phyloP scores from a whole-genome alignment of 2,888 invertebrate species.

The Gandaritis pyraliata region DNA sequence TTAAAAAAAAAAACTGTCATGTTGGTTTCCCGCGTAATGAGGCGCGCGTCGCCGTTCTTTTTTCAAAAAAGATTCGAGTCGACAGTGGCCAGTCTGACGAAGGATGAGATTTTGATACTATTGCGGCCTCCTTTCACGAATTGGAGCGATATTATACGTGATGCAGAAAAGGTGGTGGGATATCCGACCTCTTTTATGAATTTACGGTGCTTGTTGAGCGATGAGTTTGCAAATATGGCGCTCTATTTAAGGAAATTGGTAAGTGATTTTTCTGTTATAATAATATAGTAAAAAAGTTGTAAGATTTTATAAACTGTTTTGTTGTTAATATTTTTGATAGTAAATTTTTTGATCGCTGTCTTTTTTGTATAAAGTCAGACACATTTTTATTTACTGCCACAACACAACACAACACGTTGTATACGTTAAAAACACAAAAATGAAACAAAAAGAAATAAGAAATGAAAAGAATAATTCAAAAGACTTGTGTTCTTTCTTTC shows the following conservation, averaged over 20 bases:
- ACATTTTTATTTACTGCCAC: too few relatives aligned
- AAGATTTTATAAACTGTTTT: too few relatives aligned
- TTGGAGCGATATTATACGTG: conserved; percentile 77
- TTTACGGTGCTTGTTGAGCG: conserved; percentile 84
- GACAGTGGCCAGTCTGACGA: conserved; percentile 75
- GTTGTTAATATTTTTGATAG: too few relatives aligned
- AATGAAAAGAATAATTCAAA: too few relatives aligned
- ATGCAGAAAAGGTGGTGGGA: conserved; percentile 81
- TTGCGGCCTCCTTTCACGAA: conserved; percentile 75
- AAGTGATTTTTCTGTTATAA: too few relatives aligned
- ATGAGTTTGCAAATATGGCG: conserved; percentile 85
- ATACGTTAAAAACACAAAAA: too few relatives aligned
- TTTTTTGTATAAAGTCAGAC: too few relatives aligned
- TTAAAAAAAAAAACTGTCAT: conserved; percentile 46
- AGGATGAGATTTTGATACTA: conserved; percentile 75
- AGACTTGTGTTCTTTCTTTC: too few relatives aligned
- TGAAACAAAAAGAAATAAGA: too few relatives aligned
- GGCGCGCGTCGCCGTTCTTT: conserved; percentile 68
- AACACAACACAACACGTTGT: too few relatives aligned
- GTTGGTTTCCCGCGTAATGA: conserved; percentile 73
- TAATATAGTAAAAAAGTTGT: too few relatives aligned
- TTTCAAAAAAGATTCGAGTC: conserved; percentile 75
- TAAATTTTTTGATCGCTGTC: too few relatives aligned
- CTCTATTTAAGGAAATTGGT: conserved; percentile 80
- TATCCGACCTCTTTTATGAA: conserved; percentile 86